A percentile compares a stretch with the other conserved stretches of the same genome.
phyloP scores from a whole-genome alignment of 2,113 vertebrate species.

The Daubentonia madagascariensis region DNA sequence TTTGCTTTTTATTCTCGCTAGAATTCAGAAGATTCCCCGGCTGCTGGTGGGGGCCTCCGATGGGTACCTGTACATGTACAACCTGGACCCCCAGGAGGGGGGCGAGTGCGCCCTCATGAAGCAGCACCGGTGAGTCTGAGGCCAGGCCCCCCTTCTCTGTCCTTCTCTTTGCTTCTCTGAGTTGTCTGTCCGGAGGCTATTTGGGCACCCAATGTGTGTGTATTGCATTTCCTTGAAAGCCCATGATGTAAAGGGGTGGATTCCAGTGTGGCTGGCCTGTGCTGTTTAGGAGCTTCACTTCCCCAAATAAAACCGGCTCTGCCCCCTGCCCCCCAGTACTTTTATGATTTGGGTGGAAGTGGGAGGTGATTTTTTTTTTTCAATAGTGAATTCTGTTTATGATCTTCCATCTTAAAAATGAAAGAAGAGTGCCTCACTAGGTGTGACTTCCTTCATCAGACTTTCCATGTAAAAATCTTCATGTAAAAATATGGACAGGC shows the following conservation, averaged over 20 bases:
- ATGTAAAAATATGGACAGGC: fast-evolving
- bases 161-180: neutral
- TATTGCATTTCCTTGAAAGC: neutral
- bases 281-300: fast-evolving
- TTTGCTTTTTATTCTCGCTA: conserved; percentile 58
- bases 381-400: fast-evolving
- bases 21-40: conserved; percentile 98
- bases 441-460: neutral
- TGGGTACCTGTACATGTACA: conserved; percentile 98
- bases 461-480: neutral
- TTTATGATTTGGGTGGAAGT: fast-evolving
- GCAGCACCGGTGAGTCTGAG: conserved; percentile 92
- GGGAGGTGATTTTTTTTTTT: no score
- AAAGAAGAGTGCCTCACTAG: fast-evolving
- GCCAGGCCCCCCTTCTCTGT: fast-evolving
- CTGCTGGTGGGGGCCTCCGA: conserved; percentile 95
- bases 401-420: neutral
- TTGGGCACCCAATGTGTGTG: neutral
- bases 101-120: conserved; percentile 99
- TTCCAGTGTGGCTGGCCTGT: neutral
- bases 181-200: fast-evolving
- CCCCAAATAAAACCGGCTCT: neutral
- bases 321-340: no score
- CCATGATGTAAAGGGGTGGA: neutral
- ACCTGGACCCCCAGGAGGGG: conserved; percentile 97